Conservation (phyloP, 2,888 invertebrate genomes). For the Agonopterix heracliana region DNA sequence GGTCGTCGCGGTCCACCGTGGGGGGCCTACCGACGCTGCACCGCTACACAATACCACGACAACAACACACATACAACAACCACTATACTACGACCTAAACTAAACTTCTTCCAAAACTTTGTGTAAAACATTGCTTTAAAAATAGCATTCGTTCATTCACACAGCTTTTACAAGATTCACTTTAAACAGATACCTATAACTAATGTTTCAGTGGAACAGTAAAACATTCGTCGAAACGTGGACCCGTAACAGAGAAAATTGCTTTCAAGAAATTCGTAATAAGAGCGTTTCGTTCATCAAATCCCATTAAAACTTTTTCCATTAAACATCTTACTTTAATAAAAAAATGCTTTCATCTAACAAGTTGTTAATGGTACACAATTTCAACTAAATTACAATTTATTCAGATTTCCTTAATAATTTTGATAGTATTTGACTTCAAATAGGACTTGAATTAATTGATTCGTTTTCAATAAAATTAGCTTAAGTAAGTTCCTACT, state of each 20-base stretch:
- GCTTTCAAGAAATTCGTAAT: slow-evolving; percentile 50
- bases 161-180: no score
- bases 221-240: slow-evolving; percentile 29
- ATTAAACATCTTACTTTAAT: slow-evolving; percentile 62
- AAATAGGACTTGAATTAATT: slow-evolving; percentile 10
- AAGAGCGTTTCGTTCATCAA: slow-evolving; percentile 51
- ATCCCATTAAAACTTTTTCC: slow-evolving; percentile 71
- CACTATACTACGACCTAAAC: no score
- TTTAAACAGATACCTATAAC: no score
- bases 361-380: slow-evolving; percentile 47
- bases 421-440: slow-evolving; percentile 23
- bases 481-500: no score
- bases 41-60: no score
- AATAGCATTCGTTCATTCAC: no score
- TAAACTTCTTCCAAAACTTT: no score
- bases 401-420: slow-evolving; percentile 32
- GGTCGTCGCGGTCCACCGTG: no score
- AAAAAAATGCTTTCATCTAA: slow-evolving; percentile 56
- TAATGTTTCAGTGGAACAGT: background rate
- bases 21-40: no score
- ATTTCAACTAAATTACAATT: slow-evolving; percentile 42
- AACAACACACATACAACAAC: no score
- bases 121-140: no score
- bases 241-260: slow-evolving; percentile 36
- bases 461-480: background rate